Evolutionary conservation across 1,140 invertebrate species (phyloP).

Genomic region (Andrena cerasifolii): DNA sequence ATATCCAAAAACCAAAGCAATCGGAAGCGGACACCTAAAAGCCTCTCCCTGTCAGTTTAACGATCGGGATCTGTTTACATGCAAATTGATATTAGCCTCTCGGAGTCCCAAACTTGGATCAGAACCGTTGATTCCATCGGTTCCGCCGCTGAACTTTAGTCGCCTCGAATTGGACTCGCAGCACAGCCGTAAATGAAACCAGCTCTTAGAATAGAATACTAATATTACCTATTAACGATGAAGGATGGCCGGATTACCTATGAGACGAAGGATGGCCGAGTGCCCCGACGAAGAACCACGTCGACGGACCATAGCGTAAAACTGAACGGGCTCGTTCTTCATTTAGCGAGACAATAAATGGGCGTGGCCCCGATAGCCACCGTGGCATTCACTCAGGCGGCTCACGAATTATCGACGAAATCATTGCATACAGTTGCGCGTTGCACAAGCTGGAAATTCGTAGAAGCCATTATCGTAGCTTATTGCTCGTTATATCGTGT

Average conservation of each 20-base stretch:
- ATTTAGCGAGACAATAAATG: slow-evolving; percentile 37
- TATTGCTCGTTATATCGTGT: slow-evolving; percentile 37
- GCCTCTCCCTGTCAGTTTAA: too few relatives aligned
- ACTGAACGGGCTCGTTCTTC: not conserved
- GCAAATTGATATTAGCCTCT: too few relatives aligned
- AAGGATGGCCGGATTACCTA: too few relatives aligned
- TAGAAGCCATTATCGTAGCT: slow-evolving; percentile 28
- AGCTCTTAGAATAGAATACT: not conserved
- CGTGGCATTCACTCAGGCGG: slow-evolving; percentile 15
- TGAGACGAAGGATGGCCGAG: not conserved
- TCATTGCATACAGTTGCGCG: slow-evolving; percentile 36
- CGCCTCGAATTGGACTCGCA: too few relatives aligned
- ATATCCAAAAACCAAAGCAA: too few relatives aligned
- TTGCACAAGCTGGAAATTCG: slow-evolving; percentile 20
- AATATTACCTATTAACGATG: too few relatives aligned
- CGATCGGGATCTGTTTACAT: too few relatives aligned
- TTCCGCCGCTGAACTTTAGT: too few relatives aligned
- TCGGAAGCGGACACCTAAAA: too few relatives aligned
- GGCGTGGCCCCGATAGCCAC: slow-evolving; percentile 24
- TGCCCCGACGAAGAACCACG: not conserved
- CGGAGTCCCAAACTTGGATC: too few relatives aligned
- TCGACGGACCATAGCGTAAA: slow-evolving; percentile 26
- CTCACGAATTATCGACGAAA: slow-evolving; percentile 42
- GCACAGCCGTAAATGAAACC: too few relatives aligned
- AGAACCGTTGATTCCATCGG: too few relatives aligned